Percentiles rank a stretch among this genome's conserved stretches.
Conservation (phyloP, 2,888 invertebrate genomes). For the Cephus pulcher region DNA sequence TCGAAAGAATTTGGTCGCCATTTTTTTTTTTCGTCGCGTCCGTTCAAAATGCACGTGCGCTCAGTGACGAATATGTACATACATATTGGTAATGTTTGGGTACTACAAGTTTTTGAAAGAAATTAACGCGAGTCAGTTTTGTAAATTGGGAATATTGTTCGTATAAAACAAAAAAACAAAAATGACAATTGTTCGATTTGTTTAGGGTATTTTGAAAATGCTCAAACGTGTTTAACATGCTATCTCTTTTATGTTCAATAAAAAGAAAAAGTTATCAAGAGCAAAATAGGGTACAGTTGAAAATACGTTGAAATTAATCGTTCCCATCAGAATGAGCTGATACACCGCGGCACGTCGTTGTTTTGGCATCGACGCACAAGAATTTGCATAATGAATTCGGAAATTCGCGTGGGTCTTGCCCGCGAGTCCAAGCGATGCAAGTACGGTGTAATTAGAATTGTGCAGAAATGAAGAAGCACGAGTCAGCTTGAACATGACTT, state of each 20-base stretch:
- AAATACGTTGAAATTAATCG: background rate
- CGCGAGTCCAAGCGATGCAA: background rate
- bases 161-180: background rate
- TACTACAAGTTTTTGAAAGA: no score
- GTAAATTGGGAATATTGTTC: background rate
- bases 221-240: background rate
- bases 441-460: background rate
- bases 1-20: no score
- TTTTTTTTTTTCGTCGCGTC: no score
- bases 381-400: slow-evolving; percentile 32
- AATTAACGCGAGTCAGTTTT: background rate
- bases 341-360: background rate
- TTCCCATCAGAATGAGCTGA: background rate
- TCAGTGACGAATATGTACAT: no score
- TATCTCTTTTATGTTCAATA: background rate
- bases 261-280: background rate
- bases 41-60: no score
- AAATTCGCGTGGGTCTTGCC: slow-evolving; percentile 21
- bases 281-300: background rate
- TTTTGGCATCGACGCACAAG: background rate
- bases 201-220: background rate
- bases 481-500: background rate
- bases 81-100: no score
- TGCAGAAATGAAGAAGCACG: background rate
- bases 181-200: background rate